These are phyloP conservation scores for Drosophila erecta DNA, from an alignment of 1,140 invertebrate species.

Conservation along the genomic window DNA sequence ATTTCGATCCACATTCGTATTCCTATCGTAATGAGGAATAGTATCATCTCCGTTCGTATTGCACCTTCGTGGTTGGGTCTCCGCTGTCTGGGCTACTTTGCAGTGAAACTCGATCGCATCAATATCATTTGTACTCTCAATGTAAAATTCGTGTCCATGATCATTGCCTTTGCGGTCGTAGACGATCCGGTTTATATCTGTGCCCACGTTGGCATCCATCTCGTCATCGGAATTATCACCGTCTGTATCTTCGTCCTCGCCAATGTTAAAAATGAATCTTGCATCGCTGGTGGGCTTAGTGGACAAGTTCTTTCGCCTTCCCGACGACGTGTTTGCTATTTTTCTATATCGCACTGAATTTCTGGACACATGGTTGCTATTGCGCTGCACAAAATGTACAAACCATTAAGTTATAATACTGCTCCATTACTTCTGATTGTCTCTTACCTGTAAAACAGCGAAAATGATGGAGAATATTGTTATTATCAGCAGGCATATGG, in stretches of 20 bases:
- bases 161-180: slow-evolving; percentile 57
- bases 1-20: slow-evolving; percentile 17
- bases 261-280: slow-evolving; percentile 71
- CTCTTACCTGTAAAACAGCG: slow-evolving; percentile 88
- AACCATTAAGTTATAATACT: no score
- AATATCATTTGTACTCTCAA: slow-evolving; percentile 80
- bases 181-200: slow-evolving; percentile 37
- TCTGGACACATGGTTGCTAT: slow-evolving; percentile 64
- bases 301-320: slow-evolving; percentile 17
- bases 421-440: not conserved
- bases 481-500: slow-evolving; percentile 88
- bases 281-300: slow-evolving; percentile 50
- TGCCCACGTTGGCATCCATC: slow-evolving; percentile 16
- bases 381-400: slow-evolving; percentile 40
- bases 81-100: slow-evolving; percentile 24
- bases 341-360: slow-evolving; percentile 71
- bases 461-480: slow-evolving; percentile 89
- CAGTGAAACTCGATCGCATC: slow-evolving; percentile 77
- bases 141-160: slow-evolving; percentile 75
- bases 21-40: slow-evolving; percentile 24
- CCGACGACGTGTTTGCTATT: slow-evolving; percentile 46
- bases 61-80: slow-evolving; percentile 19
- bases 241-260: slow-evolving; percentile 60
- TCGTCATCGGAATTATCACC: slow-evolving; percentile 60
- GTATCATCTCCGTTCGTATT: slow-evolving; percentile 20